Conservation (phyloP, 2,888 invertebrate species). For the Helicoverpa assulta region DNA sequence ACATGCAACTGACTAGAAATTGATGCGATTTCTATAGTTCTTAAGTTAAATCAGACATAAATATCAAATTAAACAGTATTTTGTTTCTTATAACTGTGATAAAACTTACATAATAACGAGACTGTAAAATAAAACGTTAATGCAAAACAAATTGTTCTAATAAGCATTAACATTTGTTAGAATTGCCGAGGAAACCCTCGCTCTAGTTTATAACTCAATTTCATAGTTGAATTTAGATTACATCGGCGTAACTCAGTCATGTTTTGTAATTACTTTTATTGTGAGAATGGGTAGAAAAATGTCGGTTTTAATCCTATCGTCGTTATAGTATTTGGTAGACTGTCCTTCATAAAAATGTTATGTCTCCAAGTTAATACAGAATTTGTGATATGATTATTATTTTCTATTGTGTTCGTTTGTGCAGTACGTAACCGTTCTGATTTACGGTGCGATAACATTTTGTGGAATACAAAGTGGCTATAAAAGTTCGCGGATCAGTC, state of each 20-base stretch:
- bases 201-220: slow-evolving; percentile 26
- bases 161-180: slow-evolving; percentile 2
- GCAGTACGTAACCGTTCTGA: slow-evolving; percentile 50
- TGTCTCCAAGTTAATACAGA: slow-evolving; percentile 4
- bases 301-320: neutral
- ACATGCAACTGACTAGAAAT: neutral
- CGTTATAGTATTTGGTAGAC: neutral
- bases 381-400: slow-evolving; percentile 27
- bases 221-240: slow-evolving; percentile 25
- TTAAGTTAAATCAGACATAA: too few species aligned
- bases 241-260: slow-evolving; percentile 12
- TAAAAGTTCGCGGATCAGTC: slow-evolving; percentile 51
- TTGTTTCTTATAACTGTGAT: slow-evolving; percentile 8
- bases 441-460: slow-evolving; percentile 68
- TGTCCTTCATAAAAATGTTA: slow-evolving; percentile 7
- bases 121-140: slow-evolving; percentile 11
- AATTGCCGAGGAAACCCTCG: slow-evolving; percentile 5
- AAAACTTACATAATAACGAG: slow-evolving; percentile 18
- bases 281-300: slow-evolving; percentile 1
- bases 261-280: slow-evolving; percentile 16
- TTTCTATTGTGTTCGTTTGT: slow-evolving; percentile 55
- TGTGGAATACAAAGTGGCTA: slow-evolving; percentile 54
- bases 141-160: slow-evolving; percentile 13
- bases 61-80: neutral
- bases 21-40: too few species aligned